These are phyloP conservation scores for Struthio camelus DNA, from an alignment of 2,113 vertebrate species.

Conservation along the genomic window DNA sequence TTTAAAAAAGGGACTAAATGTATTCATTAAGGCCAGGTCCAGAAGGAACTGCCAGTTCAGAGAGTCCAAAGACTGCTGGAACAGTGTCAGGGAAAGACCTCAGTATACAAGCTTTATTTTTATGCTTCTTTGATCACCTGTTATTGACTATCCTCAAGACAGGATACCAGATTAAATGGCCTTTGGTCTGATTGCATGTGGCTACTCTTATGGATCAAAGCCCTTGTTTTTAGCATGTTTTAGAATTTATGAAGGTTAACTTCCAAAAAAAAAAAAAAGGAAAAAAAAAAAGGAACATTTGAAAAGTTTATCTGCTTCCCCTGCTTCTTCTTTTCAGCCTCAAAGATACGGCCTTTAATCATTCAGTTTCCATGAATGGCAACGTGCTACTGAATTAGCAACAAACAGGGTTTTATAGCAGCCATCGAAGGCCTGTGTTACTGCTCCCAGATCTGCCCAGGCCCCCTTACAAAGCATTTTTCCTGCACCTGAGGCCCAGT, in stretches of 20 bases:
- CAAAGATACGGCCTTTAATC: neutral
- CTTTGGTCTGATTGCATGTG: neutral
- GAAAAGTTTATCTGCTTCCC: neutral
- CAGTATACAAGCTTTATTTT: neutral
- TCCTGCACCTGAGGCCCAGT: neutral
- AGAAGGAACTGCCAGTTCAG: slow-evolving; percentile 23
- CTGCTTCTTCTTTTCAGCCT: neutral
- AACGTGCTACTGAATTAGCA: neutral
- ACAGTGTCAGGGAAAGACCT: neutral
- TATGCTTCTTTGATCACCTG: slow-evolving; percentile 13
- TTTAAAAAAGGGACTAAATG: neutral
- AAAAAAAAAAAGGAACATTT: neutral
- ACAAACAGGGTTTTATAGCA: neutral
- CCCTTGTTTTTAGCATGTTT: neutral
- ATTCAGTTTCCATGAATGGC: neutral
- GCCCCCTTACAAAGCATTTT: neutral
- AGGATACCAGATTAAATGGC: neutral
- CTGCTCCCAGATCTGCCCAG: neutral
- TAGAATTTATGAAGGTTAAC: slow-evolving; percentile 22
- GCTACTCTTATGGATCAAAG: slow-evolving; percentile 32
- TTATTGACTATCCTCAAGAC: neutral
- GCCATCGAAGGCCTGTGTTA: neutral
- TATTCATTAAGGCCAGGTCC: slow-evolving; percentile 1
- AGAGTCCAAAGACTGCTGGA: neutral
- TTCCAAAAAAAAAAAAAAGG: neutral